phyloP scores from a whole-genome alignment of 1,140 invertebrate genomes.

The Brachionus calyciflorus region DNA sequence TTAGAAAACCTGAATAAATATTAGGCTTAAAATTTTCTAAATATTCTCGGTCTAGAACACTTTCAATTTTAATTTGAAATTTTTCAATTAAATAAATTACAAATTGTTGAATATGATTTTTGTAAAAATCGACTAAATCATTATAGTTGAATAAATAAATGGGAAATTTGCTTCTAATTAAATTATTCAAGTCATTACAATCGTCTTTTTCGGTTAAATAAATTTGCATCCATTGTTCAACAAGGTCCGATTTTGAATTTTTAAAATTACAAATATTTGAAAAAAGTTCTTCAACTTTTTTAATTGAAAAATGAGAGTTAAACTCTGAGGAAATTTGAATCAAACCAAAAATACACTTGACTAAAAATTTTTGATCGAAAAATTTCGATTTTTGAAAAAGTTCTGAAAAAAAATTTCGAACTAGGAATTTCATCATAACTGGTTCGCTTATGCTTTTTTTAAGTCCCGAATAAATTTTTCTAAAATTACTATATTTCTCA shows the following conservation, averaged over 20 bases:
- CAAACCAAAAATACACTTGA: not conserved
- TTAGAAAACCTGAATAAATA: not conserved
- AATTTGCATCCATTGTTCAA: constrained; percentile 5
- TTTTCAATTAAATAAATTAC: not conserved
- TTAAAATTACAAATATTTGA: not conserved
- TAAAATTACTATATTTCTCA: constrained; percentile 13
- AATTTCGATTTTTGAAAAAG: not conserved
- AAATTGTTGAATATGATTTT: not conserved
- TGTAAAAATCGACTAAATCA: not conserved
- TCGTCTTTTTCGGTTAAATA: constrained; percentile 19
- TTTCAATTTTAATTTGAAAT: not conserved
- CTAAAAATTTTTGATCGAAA: not conserved
- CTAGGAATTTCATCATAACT: not conserved
- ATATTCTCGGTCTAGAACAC: not conserved
- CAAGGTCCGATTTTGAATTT: not conserved
- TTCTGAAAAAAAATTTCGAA: not conserved
- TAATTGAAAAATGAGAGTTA: not conserved
- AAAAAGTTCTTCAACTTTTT: not conserved
- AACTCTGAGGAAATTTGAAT: constrained; percentile 5
- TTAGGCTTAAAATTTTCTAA: not conserved
- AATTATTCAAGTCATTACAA: not conserved
- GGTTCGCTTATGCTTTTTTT: not conserved
- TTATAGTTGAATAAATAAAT: not conserved
- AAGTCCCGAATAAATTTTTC: not conserved
- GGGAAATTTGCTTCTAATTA: not conserved